These are phyloP conservation scores for Solenopsis invicta DNA, from an alignment of 1,140 invertebrate genomes.

Conservation along the genomic window DNA sequence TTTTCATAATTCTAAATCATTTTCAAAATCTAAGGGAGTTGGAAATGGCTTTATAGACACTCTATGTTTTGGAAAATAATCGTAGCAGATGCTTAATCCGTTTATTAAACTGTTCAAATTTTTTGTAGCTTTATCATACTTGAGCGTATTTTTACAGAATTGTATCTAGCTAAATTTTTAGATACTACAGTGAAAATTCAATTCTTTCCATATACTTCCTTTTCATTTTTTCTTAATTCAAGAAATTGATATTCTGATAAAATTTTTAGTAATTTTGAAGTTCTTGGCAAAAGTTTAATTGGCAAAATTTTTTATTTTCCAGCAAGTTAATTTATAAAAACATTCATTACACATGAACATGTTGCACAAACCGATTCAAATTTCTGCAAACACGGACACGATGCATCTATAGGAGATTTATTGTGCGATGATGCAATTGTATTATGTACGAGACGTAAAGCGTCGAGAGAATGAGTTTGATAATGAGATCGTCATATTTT, in stretches of 20 bases:
- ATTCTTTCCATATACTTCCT: no score
- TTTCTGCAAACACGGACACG: constrained; percentile 4
- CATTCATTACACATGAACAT: neutral
- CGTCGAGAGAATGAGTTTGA: constrained; percentile 76
- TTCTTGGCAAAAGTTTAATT: neutral
- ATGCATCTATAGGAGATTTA: constrained; percentile 47
- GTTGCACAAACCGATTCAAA: neutral
- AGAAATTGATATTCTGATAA: neutral
- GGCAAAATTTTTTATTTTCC: neutral
- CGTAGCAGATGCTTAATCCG: no score
- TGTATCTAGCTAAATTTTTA: no score
- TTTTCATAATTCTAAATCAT: no score
- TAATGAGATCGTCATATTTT: constrained; percentile 79
- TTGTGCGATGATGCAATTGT: constrained; percentile 59
- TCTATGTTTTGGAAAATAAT: no score
- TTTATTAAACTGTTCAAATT: no score
- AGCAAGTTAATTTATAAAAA: neutral
- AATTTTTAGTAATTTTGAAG: neutral
- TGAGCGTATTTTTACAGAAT: no score
- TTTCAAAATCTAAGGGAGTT: no score
- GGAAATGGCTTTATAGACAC: no score
- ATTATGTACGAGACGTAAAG: constrained; percentile 62
- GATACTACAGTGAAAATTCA: no score
- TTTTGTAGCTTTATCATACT: no score
- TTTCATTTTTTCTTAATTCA: neutral